A percentile compares a stretch with the other conserved stretches of the same genome.
Conservation (phyloP, 2,888 invertebrate species). For the Eledona agricola region DNA sequence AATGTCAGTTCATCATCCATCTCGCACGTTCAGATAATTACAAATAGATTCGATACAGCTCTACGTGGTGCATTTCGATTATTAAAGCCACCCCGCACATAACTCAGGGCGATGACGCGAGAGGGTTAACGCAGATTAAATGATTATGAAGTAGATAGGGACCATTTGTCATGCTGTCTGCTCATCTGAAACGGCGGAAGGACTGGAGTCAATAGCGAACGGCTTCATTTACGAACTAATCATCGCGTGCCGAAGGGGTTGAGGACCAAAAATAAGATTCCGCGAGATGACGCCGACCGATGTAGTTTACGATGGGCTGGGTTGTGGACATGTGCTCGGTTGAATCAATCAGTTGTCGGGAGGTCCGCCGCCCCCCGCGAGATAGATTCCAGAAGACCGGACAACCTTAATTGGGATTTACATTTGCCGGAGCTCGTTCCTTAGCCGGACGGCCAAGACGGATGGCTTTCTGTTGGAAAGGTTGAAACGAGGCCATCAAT, state of each 20-base stretch:
- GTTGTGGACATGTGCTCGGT: slow-evolving; percentile 57
- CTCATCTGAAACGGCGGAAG: slow-evolving; percentile 39
- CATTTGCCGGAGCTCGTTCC: slow-evolving; percentile 58
- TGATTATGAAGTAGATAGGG: slow-evolving; percentile 63
- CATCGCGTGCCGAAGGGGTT: slow-evolving; percentile 33
- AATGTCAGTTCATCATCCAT: slow-evolving; percentile 13
- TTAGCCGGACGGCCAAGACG: slow-evolving; percentile 44
- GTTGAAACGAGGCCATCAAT: slow-evolving; percentile 32
- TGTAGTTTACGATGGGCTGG: slow-evolving; percentile 57
- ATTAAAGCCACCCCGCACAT: slow-evolving; percentile 46
- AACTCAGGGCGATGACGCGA: slow-evolving; percentile 59
- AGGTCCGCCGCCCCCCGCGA: slow-evolving; percentile 54
- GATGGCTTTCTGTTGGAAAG: slow-evolving; percentile 40
- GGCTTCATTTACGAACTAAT: slow-evolving; percentile 29
- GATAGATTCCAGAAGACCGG: slow-evolving; percentile 55
- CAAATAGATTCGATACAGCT: slow-evolving; percentile 26
- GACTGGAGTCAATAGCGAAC: slow-evolving; percentile 40
- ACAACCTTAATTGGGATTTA: slow-evolving; percentile 62
- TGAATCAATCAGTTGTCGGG: slow-evolving; percentile 63
- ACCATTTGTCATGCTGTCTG: slow-evolving; percentile 63
- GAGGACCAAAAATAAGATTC: slow-evolving; percentile 29
- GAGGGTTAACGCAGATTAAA: slow-evolving; percentile 64
- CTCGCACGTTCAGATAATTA: slow-evolving; percentile 12
- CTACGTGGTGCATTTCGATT: slow-evolving; percentile 21
- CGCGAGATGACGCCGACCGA: slow-evolving; percentile 7